phyloP scores from a whole-genome alignment of 2,888 invertebrate species.

The Dastarcus helophoroides region DNA sequence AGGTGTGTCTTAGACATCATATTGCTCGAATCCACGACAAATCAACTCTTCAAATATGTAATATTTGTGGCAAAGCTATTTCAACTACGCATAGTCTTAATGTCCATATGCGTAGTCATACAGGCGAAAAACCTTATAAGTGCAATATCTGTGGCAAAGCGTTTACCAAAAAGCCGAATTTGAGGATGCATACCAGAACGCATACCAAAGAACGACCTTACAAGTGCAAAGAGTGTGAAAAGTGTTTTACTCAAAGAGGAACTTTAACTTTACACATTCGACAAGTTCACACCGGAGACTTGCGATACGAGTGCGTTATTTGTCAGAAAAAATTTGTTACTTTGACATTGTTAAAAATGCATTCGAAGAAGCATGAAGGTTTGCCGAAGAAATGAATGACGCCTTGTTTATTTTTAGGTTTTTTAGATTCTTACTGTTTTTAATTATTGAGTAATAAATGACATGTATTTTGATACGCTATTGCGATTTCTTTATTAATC shows the following conservation, averaged over 20 bases:
- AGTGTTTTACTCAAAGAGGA: constrained; percentile 17
- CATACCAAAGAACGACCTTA: constrained; percentile 46
- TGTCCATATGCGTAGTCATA: constrained; percentile 13
- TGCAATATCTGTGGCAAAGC: constrained; percentile 29
- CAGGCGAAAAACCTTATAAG: constrained; percentile 14
- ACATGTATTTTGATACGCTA: no score
- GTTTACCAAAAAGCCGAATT: constrained; percentile 34
- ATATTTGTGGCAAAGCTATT: constrained; percentile 27
- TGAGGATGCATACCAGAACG: constrained; percentile 43
- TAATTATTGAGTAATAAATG: no score
- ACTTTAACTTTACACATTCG: no score
- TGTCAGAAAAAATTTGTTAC: no score
- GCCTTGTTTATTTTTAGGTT: no score
- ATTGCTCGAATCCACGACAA: constrained; percentile 7
- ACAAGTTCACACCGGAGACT: no score
- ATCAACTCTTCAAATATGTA: no score
- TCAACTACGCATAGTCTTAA: constrained; percentile 15
- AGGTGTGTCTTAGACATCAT: constrained; percentile 17
- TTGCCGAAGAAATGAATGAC: background rate
- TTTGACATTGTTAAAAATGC: constrained; percentile 9
- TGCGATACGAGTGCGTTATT: no score
- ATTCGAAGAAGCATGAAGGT: constrained; percentile 1
- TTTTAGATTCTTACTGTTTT: no score
- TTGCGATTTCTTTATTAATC: no score
- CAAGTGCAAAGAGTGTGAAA: constrained; percentile 24